These are phyloP conservation scores for Dyspetes luteomarginatus DNA, from an alignment of 2,888 invertebrate species.

Conservation along the genomic window DNA sequence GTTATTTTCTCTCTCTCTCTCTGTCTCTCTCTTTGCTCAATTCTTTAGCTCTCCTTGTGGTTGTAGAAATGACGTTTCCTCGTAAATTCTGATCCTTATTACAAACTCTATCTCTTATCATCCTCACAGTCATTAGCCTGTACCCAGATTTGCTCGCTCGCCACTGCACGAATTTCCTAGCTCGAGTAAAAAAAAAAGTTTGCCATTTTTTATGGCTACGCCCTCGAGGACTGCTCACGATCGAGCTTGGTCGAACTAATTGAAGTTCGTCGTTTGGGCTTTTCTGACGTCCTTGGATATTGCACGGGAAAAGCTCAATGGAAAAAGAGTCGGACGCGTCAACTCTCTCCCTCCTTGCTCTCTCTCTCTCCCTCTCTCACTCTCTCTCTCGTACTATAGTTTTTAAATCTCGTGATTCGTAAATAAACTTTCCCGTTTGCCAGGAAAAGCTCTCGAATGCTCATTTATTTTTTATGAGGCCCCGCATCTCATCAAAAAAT, in stretches of 20 bases:
- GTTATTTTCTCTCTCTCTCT: background rate
- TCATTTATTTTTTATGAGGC: too few relatives aligned
- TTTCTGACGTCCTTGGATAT: conserved; percentile 15
- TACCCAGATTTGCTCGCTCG: background rate
- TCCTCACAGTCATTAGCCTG: background rate
- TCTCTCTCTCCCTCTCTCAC: too few relatives aligned
- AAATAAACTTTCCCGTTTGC: too few relatives aligned
- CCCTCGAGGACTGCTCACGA: background rate
- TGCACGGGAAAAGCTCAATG: background rate
- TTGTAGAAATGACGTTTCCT: background rate
- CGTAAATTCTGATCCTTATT: conserved; percentile 3
- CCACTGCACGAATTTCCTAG: conserved; percentile 1
- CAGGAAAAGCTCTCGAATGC: too few relatives aligned
- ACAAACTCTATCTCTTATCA: conserved; percentile 6
- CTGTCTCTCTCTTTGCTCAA: too few relatives aligned
- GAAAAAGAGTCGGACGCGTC: conserved; percentile 5
- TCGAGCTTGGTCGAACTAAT: conserved; percentile 26
- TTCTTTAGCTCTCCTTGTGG: too few relatives aligned
- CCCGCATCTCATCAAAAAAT: too few relatives aligned
- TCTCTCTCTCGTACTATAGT: too few relatives aligned
- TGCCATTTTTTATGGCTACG: background rate
- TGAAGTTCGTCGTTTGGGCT: conserved; percentile 44
- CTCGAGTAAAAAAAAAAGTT: background rate
- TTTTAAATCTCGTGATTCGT: too few relatives aligned
- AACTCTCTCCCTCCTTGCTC: too few relatives aligned